Evolutionary conservation across 2,888 invertebrate genomes (phyloP).

Genomic region (Lasiommata megera): DNA sequence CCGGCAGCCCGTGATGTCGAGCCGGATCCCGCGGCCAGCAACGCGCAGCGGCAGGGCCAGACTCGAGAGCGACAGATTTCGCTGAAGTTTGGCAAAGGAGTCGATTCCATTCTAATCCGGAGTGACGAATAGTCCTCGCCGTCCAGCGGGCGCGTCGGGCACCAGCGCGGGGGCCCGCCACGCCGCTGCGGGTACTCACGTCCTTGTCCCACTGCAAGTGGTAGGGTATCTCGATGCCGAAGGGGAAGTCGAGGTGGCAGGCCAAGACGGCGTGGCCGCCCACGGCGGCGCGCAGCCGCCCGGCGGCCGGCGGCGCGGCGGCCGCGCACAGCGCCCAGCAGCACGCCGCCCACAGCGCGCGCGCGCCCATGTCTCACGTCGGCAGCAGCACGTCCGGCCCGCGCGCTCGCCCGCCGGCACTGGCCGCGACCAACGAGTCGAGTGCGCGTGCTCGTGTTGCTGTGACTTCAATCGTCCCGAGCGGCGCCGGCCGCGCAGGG

Average conservation of each 20-base stretch:
- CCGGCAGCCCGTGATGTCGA: too few species aligned
- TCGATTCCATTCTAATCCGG: too few species aligned
- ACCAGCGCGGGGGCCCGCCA: neutral
- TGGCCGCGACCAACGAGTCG: too few species aligned
- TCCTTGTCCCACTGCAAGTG: conserved; percentile 95
- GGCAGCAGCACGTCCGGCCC: neutral
- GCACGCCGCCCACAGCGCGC: neutral
- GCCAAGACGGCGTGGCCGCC: conserved; percentile 90
- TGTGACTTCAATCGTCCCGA: too few species aligned
- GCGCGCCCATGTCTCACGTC: neutral
- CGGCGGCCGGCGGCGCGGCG: conserved; percentile 53
- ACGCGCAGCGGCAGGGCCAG: too few species aligned
- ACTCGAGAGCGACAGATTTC: too few species aligned
- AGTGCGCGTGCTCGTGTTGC: too few species aligned
- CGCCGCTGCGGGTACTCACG: conserved; percentile 75
- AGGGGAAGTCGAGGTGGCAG: conserved; percentile 93
- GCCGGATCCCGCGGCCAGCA: too few species aligned
- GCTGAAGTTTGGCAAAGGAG: too few species aligned
- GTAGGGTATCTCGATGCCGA: conserved; percentile 91
- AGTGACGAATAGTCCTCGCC: too few species aligned
- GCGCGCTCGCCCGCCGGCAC: neutral
- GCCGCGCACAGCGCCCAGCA: neutral
- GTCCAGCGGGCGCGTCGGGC: too few species aligned
- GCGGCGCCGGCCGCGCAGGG: too few species aligned
- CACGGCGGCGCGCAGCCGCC: conserved; percentile 84